Evolutionary conservation across 2,888 invertebrate genomes (phyloP).

Genomic region (Pelosia muscerda): DNA sequence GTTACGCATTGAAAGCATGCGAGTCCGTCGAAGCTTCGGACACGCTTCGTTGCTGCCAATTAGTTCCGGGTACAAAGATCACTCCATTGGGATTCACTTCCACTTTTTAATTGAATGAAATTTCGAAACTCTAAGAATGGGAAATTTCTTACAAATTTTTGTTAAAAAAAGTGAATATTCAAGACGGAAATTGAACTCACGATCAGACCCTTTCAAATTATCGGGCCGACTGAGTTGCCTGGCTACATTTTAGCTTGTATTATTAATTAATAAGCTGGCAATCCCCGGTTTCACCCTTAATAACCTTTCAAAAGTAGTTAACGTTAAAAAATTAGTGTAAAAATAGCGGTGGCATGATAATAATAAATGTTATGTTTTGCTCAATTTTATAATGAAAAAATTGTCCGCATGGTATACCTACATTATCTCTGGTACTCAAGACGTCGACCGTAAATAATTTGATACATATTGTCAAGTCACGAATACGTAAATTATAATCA

Average conservation of each 20-base stretch:
- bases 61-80: constrained; percentile 3
- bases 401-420: not conserved
- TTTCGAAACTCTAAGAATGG: not conserved
- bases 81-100: not conserved
- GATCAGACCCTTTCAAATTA: not conserved
- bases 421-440: not conserved
- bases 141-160: not conserved
- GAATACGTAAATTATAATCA: constrained; percentile 10
- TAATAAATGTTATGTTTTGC: not conserved
- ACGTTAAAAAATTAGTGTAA: too few relatives aligned
- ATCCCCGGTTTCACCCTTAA: too few relatives aligned
- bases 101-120: not conserved
- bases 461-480: constrained; percentile 9
- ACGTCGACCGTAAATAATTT: constrained; percentile 1
- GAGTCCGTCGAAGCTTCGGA: not conserved
- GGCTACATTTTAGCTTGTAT: not conserved
- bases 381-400: not conserved
- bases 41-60: not conserved
- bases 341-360: not conserved
- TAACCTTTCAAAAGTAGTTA: too few relatives aligned
- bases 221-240: not conserved
- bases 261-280: too few relatives aligned
- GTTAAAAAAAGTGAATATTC: not conserved
- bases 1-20: constrained; percentile 5
- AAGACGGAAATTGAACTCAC: not conserved